A percentile compares a stretch with the other conserved stretches of the same genome.
Conservation (phyloP, 1,140 invertebrate species). For the Drosophila nikananu region DNA sequence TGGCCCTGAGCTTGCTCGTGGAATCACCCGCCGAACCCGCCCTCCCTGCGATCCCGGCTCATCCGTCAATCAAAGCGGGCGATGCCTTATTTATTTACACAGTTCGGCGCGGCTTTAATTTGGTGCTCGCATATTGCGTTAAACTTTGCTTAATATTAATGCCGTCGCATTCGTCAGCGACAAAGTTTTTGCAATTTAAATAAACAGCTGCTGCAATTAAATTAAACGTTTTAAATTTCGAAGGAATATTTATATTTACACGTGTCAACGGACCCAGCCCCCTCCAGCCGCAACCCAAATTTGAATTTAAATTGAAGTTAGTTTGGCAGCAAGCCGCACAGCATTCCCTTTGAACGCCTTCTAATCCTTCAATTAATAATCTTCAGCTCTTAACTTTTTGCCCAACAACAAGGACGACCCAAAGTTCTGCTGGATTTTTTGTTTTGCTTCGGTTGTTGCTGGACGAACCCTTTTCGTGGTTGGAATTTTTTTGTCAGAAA, state of each 20-base stretch:
- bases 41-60: not conserved
- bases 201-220: conserved; percentile 78
- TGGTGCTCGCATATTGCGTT: not conserved
- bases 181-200: conserved; percentile 72
- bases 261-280: conserved; percentile 34
- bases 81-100: conserved; percentile 61
- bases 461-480: conserved; percentile 73
- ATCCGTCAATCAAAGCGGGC: conserved; percentile 63
- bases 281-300: conserved; percentile 38
- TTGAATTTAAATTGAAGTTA: conserved; percentile 83
- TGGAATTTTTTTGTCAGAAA: conserved; percentile 59
- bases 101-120: conserved; percentile 46
- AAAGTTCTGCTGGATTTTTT: conserved; percentile 41
- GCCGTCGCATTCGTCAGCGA: conserved; percentile 68
- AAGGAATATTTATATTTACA: conserved; percentile 77
- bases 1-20: conserved; percentile 8
- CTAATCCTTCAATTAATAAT: conserved; percentile 84
- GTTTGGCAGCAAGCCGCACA: conserved; percentile 53
- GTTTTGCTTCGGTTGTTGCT: conserved; percentile 8
- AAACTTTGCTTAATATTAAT: conserved; percentile 66
- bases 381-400: conserved; percentile 64
- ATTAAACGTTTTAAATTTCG: conserved; percentile 75
- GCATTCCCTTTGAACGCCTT: conserved; percentile 66
- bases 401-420: conserved; percentile 40
- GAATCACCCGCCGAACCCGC: not conserved